Conservation (phyloP, 2,888 invertebrate species). For the Scaptomyza caliginosa region DNA sequence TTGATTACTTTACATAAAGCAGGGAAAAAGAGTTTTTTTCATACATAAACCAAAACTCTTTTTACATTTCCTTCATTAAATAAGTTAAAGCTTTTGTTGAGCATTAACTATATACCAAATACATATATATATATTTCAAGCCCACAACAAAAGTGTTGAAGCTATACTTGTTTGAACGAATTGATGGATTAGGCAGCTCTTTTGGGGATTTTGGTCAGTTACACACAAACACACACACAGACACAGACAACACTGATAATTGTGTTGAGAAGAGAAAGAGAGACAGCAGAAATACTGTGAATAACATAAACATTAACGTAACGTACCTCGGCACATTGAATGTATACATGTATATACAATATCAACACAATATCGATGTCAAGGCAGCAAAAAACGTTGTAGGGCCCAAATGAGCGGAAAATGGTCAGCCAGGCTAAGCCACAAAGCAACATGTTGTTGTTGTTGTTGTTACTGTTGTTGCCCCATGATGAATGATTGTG, state of each 20-base stretch:
- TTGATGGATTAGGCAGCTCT: conserved; percentile 65
- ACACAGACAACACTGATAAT: conserved; percentile 46
- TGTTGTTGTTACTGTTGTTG: conserved; percentile 27
- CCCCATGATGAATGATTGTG: conserved; percentile 74
- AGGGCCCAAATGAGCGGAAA: conserved; percentile 56
- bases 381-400: conserved; percentile 26
- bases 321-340: conserved; percentile 54
- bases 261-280: conserved; percentile 34
- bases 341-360: conserved; percentile 21
- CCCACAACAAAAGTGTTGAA: conserved; percentile 46
- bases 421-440: conserved; percentile 42
- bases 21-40: background rate
- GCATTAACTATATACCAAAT: background rate
- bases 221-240: conserved; percentile 11
- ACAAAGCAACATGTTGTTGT: conserved; percentile 50
- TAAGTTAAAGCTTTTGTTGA: conserved; percentile 37
- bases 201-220: conserved; percentile 44
- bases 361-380: conserved; percentile 70
- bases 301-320: conserved; percentile 50
- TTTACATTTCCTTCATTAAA: conserved; percentile 3
- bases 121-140: background rate
- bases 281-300: conserved; percentile 25
- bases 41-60: background rate
- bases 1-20: background rate
- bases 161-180: conserved; percentile 33